Evolutionary conservation across 2,797 vertebrate species (phyloP).

Genomic region (Heterohyrax brucei): DNA sequence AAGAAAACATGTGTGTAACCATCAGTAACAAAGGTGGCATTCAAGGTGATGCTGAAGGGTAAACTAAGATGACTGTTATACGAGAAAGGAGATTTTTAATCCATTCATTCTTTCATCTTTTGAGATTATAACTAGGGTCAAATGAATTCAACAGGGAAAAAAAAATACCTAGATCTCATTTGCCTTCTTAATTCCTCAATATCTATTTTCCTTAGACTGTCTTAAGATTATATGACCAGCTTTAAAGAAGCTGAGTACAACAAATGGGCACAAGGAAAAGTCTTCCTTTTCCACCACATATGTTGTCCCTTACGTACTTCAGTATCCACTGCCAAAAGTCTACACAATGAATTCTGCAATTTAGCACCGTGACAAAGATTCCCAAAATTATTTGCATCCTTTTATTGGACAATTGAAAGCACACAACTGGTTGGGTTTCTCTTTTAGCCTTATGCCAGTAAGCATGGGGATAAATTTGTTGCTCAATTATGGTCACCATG

Average conservation of each 20-base stretch:
- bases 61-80: neutral
- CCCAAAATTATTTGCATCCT: neutral
- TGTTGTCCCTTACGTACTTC: neutral
- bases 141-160: constrained; percentile 5
- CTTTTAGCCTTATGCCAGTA: neutral
- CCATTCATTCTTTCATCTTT: neutral
- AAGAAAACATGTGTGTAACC: neutral
- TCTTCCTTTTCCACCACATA: constrained; percentile 1
- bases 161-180: neutral
- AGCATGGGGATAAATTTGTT: neutral
- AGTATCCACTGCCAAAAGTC: neutral
- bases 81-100: neutral
- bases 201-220: neutral
- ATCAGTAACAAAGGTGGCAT: neutral
- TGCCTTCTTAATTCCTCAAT: constrained; percentile 5
- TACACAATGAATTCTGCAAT: neutral
- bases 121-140: neutral
- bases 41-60: neutral
- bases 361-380: neutral
- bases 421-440: neutral
- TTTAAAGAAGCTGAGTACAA: neutral
- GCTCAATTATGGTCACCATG: rapidly evolving
- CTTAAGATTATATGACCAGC: neutral
- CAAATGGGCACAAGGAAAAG: neutral
- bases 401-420: neutral